Evolutionary conservation across 2,797 vertebrate species (phyloP), one percentile per base, ranked within the genome.

Genomic region (Psittacula echo): DNA sequence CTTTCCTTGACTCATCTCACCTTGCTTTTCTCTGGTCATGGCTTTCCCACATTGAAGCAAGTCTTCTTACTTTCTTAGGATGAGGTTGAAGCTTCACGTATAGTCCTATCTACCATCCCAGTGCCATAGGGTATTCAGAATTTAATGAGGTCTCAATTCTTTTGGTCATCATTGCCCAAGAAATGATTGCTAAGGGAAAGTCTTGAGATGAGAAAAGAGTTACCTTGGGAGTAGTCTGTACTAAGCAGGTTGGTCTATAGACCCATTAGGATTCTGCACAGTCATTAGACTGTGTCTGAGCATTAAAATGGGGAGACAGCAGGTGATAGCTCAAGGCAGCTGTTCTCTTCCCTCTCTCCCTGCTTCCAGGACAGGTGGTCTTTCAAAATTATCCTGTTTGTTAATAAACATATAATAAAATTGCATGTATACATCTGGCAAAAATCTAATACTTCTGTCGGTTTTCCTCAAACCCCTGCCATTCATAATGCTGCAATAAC

Each of bases 321-420:
- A 94, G 89, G 87, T 66, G 79, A 8, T 19, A 90, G 4, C 48
- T 94, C 62, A 93, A 86, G 82, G 56, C 94, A 94, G 74, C 77
- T 96, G 95, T 67, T 91, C 32, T 53, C n/a, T 89, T 89, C 29
- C 15, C 17, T 81, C 24, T 91, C 23, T 94, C 26, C 32, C 51
- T 85, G 54, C 71, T 96, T 71, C 64, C 74, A 87, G 51, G 51
- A 85, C 88, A 95, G 84, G 85, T 90, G 89, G 85, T 79, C 32
- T 76, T 29, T 65, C 30, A 3, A 84, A 95, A 93, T 90, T 66
- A 76, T 39, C 41, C 81, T 68, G 9, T 37, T 94, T 90, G 67
- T 65, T 91, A 87, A 94, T 87, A 95, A 94, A 86, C 23, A 47
- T 81, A 60, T 44, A 84, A 93, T 82, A 85, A 84, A 88, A 88